Percentiles rank a stretch among this genome's conserved stretches.
phyloP scores from a whole-genome alignment of 2,888 invertebrate species.

The Cordilura impudica region DNA sequence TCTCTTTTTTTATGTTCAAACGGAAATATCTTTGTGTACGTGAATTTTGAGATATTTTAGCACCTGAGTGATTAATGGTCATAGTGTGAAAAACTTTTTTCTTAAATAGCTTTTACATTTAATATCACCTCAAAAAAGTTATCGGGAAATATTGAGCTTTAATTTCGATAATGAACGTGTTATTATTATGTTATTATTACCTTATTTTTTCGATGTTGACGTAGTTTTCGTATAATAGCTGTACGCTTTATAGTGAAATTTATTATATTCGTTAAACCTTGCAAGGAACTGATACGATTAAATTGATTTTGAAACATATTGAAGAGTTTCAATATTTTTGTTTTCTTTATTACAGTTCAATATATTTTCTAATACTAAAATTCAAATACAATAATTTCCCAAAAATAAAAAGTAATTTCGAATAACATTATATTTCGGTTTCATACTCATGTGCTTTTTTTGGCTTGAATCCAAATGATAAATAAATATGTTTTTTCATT shows the following conservation, averaged over 20 bases:
- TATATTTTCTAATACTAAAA: background rate
- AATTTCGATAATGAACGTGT: no score
- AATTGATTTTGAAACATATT: background rate
- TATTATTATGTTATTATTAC: background rate
- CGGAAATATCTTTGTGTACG: no score
- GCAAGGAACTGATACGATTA: background rate
- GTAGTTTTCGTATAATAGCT: background rate
- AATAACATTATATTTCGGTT: background rate
- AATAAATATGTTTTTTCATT: background rate
- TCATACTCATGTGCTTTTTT: background rate
- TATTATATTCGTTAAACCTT: background rate
- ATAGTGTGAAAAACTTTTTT: no score
- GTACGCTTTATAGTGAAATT: background rate
- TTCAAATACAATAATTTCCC: background rate
- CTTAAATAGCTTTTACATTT: no score
- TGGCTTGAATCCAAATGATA: slow-evolving; percentile 34
- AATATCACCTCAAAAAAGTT: no score
- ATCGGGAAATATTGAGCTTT: no score
- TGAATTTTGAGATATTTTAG: no score
- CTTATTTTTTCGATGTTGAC: background rate
- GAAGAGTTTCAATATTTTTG: background rate
- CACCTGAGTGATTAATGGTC: no score
- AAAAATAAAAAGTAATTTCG: background rate
- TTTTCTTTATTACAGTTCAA: background rate
- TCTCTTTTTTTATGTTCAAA: no score